Evolutionary conservation across 1,140 invertebrate genomes (phyloP), one percentile per base, ranked within the genome.

Genomic region (Papilio helenus): DNA sequence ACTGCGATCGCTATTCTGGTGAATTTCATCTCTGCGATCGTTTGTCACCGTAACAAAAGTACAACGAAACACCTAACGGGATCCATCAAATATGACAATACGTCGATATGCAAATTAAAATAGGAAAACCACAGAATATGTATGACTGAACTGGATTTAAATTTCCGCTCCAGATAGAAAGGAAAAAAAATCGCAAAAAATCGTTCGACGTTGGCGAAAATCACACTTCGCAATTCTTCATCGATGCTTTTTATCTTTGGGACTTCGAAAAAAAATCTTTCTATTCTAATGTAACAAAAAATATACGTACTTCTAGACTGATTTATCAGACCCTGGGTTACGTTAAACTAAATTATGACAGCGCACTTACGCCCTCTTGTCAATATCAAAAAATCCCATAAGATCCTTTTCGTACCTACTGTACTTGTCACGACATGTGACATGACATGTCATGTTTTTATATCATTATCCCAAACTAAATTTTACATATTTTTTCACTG

Each of bases 121-220:
- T 68, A 68, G 61, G 23, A 68, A 34, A 34, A 68, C 61, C 61
- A 34, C 61, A 18, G 61, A 68, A 68, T 68, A 68, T 68, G 61
- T 68, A 68, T 68, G 61, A 68, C 61, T 68, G 61, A 68, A 68
- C 61, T 68, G 26, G 26, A 68, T 68, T 29, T 68, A 68, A 68
- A 68, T 68, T 68, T 68, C 26, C 61, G 61, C 61, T 29, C 26
- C 20, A 61, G 58, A 61, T 29, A 68, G 26, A 68, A 8, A 14
- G 61, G 1, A 68, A 61, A 61, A 29, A 68, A 68, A 29, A 14
- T 16, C 23, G 3, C 14, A 7, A 34, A 68, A 68, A 68, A 29
- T 8, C 26, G 61, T 68, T 68, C 14, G 23, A 68, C 29, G 26
- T 23, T 10, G 12, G 14, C 26, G 61, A 68, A 68, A 68, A 68